Evolutionary conservation across 2,113 vertebrate species (phyloP), one percentile per base, ranked within the genome.

Genomic region (Thryonomys swinderianus): DNA sequence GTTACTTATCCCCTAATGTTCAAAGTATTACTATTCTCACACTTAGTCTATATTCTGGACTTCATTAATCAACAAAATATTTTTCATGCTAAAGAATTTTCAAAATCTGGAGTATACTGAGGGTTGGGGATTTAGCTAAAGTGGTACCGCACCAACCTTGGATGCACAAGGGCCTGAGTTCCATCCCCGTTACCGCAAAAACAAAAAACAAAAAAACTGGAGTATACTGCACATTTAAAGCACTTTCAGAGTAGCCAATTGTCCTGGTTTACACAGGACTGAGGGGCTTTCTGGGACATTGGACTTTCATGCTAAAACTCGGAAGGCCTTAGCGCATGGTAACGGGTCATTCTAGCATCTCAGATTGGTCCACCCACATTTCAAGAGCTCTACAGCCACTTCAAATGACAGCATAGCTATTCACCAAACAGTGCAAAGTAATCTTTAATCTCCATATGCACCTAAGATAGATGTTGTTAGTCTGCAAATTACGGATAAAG

Each of bases 251-350:
- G 53, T 69, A n/a, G 78, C 34, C n/a, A 66, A 74, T 2, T 23
- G 32, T 13, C 73, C 59, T 66, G 27, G 37, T 64, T 21, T 82
- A 12, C 53, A 25, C 51, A 48, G 48, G 42, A 62, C n/a, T 74
- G 23, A 64, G 2, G 5, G 14, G 51, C 48, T 79, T 85, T 74
- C 64, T 82, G 62, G 61, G 21, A 78, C 83, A 85, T 0, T 51
- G 42, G 2, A 34, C n/a, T 32, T 32, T 34, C 27, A 7, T 11
- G 37, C 42, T 34, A 20, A 74, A 76, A 83, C 12, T 40, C 34
- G 2, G 32, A 10, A 3, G 0, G 59, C 40, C 20, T 8, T 3
- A 0, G 42, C 51, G 61, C 0, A 1, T 3, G 25, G 7, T 90
- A 64, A 16, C 0, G 5, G 40, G 57, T 71, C 79, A 45, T 37